Evolutionary conservation across 2,888 invertebrate genomes (phyloP).

Genomic region (Falcaria lacertinaria): DNA sequence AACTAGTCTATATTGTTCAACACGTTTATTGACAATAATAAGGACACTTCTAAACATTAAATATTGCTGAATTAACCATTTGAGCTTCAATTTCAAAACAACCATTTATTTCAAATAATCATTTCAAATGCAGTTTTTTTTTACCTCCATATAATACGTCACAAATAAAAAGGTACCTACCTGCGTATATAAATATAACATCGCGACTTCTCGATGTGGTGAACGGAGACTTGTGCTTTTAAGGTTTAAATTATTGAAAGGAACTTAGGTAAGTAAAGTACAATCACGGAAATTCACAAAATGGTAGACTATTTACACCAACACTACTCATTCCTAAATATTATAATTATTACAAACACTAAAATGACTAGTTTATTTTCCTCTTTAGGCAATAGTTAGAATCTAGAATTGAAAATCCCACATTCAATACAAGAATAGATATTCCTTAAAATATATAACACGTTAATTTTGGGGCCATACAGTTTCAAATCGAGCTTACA

Average conservation of each 20-base stretch:
- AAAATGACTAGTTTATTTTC: constrained; percentile 30
- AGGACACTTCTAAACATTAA: constrained; percentile 69
- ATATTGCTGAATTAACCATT: constrained; percentile 47
- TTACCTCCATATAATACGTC: no score
- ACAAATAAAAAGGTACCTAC: constrained; percentile 3
- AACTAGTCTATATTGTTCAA: constrained; percentile 23
- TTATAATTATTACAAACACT: constrained; percentile 18
- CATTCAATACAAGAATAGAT: no score
- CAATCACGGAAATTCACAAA: constrained; percentile 13
- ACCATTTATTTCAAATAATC: constrained; percentile 21
- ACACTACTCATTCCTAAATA: constrained; percentile 13
- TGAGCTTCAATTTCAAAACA: constrained; percentile 55
- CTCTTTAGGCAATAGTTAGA: neutral
- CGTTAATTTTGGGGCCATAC: no score
- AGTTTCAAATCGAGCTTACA: no score
- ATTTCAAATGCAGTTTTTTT: neutral
- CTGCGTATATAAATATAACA: no score
- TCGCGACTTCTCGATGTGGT: no score
- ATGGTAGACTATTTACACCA: constrained; percentile 10
- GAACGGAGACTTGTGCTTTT: no score
- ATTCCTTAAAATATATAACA: no score
- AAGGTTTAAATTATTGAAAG: no score
- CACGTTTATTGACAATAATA: constrained; percentile 55
- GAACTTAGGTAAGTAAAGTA: no score
- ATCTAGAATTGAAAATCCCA: no score